A percentile compares a stretch with the other conserved stretches of the same genome.
Conservation (phyloP, 2,797 vertebrate genomes). For the Rhodeus uyekii region DNA sequence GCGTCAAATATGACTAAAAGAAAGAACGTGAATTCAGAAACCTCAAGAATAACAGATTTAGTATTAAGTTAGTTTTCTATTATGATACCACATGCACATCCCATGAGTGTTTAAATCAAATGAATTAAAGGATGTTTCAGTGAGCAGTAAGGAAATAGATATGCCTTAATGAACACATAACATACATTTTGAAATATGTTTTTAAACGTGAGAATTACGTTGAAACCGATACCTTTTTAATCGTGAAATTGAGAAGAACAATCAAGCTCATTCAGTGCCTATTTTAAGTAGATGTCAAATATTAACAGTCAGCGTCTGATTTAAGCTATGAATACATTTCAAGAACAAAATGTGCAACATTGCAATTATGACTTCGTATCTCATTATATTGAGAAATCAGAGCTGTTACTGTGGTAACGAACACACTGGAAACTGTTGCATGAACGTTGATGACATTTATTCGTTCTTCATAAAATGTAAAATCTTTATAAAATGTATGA, state of each 20-base stretch:
- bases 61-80: background rate
- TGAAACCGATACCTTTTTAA: background rate
- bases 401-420: no score
- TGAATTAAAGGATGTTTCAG: background rate
- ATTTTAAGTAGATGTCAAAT: background rate
- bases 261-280: background rate
- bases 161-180: background rate
- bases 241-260: no score
- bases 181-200: background rate
- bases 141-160: background rate
- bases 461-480: no score
- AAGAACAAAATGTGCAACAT: no score
- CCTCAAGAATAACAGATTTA: background rate
- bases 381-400: no score
- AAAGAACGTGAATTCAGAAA: background rate
- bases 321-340: no score
- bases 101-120: background rate
- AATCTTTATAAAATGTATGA: no score
- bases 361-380: no score
- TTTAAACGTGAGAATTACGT: background rate
- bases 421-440: no score
- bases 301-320: no score
- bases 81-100: background rate
- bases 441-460: no score
- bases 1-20: background rate